Base-by-base conservation (phyloP, 2,888 invertebrate genomes). In the Drosophila ochracea region DNA sequence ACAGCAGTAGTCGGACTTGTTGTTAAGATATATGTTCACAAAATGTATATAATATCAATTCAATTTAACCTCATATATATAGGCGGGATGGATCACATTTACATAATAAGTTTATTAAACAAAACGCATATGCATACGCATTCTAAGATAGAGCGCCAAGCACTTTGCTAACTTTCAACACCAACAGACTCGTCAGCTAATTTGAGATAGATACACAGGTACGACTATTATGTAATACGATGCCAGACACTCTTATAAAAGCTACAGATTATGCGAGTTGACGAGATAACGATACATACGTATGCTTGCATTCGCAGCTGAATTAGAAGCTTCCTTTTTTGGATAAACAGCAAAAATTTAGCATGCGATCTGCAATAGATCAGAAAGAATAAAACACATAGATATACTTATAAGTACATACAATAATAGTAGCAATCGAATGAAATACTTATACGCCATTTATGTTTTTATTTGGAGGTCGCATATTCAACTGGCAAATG, bases 281-380 rank as follows among this genome's bases (percentile, higher is more conserved):
- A 10, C 28, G 11, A 33, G 16, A 39, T n/a, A 63, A 43, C 62
- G 47, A 64, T 66, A 86, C 83, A 68, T 81, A 80, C 83, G 43
- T 65, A 78, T 59, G 50, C 55, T 59, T 62, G 67, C 43, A 35
- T 31, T 61, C 57, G 50, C 61, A 65, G 28, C 61, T 63, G 59
- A 66, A 61, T 53, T 69, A 80, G 52, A 64, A 39, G 60, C 54
- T 72, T 63, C 63, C 68, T 63, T 67, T 71, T 49, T 62, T 80
- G 58, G 68, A 68, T 57, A 82, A 70, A 81, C 84, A 86, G 78
- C 86, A 88, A 76, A 81, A 77, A 76, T 53, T 73, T 77, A 74
- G 76, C 70, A 89, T 74, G 68, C 79, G 82, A 84, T 88, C 89
- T 90, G 89, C 68, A 90, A 90, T 71, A 75, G 84, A 76, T 73